phyloP scores from a whole-genome alignment of 2,888 invertebrate species.

The Scaptomyza caliginosa region DNA sequence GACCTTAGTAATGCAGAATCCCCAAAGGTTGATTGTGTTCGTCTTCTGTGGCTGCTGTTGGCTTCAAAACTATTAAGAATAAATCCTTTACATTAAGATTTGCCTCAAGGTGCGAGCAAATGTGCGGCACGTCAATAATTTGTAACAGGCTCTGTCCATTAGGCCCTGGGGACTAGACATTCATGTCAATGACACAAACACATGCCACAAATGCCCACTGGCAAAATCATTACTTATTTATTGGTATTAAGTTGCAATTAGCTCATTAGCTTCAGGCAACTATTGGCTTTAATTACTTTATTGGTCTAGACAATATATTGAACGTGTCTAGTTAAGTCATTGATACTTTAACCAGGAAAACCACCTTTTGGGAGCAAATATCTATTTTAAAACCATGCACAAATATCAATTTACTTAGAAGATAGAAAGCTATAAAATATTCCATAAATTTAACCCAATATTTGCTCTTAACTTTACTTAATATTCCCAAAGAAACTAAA shows the following conservation, averaged over 20 bases:
- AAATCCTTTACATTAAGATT: conserved; percentile 63
- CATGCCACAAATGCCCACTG: conserved; percentile 26
- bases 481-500: not conserved
- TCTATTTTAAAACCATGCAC: too few species aligned
- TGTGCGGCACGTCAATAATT: conserved; percentile 57
- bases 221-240: conserved; percentile 68
- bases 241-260: conserved; percentile 73
- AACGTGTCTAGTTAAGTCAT: not conserved
- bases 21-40: conserved; percentile 68
- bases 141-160: conserved; percentile 35
- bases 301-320: not conserved
- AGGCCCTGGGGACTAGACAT: conserved; percentile 51
- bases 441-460: too few species aligned
- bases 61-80: conserved; percentile 52
- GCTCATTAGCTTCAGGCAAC: conserved; percentile 54
- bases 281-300: not conserved
- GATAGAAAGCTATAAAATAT: too few species aligned
- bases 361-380: too few species aligned
- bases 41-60: conserved; percentile 49
- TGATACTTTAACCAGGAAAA: not conserved
- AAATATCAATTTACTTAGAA: too few species aligned
- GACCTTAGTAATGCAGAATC: conserved; percentile 46
- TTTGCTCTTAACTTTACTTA: not conserved
- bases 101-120: conserved; percentile 46
- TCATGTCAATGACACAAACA: conserved; percentile 23